These are phyloP conservation scores for Microctonus aethiopoides DNA, from an alignment of 2,888 invertebrate genomes.

Conservation along the genomic window DNA sequence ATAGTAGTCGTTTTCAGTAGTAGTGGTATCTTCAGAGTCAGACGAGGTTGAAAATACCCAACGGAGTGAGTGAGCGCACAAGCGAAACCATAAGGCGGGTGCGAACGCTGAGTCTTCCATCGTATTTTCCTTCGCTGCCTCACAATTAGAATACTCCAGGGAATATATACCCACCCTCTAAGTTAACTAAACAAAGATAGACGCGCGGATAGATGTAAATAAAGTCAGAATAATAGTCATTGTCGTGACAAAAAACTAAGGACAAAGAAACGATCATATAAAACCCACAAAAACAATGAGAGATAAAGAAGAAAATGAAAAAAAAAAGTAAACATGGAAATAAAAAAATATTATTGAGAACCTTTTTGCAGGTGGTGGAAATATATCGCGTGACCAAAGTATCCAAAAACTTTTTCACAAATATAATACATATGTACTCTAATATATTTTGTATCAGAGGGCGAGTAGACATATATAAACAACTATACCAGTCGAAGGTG, in stretches of 20 bases:
- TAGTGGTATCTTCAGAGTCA: slow-evolving; percentile 12
- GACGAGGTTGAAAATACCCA: slow-evolving; percentile 5
- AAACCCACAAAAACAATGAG: neutral
- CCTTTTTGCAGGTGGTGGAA: slow-evolving; percentile 19
- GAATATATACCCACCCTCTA: slow-evolving; percentile 41
- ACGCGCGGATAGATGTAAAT: slow-evolving; percentile 33
- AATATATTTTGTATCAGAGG: neutral
- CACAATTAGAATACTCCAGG: slow-evolving; percentile 63
- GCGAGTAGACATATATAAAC: slow-evolving; percentile 10
- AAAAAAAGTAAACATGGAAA: neutral
- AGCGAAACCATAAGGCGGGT: slow-evolving; percentile 45
- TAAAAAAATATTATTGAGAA: slow-evolving; percentile 16
- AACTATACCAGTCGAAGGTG: slow-evolving; percentile 49
- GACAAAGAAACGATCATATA: slow-evolving; percentile 7
- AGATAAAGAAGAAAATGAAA: neutral
- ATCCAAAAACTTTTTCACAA: slow-evolving; percentile 5
- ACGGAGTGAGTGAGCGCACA: neutral
- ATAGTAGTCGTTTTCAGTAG: slow-evolving; percentile 6
- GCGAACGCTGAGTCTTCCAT: slow-evolving; percentile 57
- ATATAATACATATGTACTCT: neutral
- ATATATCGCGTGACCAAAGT: slow-evolving; percentile 58
- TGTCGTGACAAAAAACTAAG: slow-evolving; percentile 3
- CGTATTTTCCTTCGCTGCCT: slow-evolving; percentile 53
- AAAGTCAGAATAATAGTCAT: slow-evolving; percentile 29
- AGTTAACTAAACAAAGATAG: slow-evolving; percentile 35